Evolutionary conservation across 2,888 invertebrate species (phyloP), one percentile per base, ranked within the genome.

Genomic region (Aphrophora alni): DNA sequence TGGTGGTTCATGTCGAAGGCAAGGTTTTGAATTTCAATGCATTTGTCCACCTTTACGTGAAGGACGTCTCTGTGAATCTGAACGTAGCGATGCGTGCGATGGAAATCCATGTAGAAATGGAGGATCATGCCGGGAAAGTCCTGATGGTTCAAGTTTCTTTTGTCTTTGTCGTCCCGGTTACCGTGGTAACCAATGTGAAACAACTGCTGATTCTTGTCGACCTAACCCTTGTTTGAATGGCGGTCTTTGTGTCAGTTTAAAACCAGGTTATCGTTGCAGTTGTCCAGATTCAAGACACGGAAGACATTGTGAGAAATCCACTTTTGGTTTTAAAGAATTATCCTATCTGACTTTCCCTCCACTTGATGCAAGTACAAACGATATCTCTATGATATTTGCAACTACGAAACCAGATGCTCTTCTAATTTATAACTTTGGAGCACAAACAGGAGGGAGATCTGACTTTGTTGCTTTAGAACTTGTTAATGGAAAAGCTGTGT

Each of bases 391-490:
- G 78, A 93, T 96, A 80, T 97, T 98, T 88, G 95, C 98, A 0
- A 98, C 98, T 0, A 95, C 95, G 0, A 96, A 96, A 88, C 92
- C 93, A 0, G 93, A 97, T 87, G 93, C 96, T 0, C 89, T 98
- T 12, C 89, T 98, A n/a, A 90, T 97, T 0, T 98, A 98, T 88
- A 98, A 97, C 87, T 98, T 95, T 87, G 97, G 97, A 0, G 90
- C 93, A 0, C 96, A 96, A 87, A 94, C 93, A 33, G 96, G 95
- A 4, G 97, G 97, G 12, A 91, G 97, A 84, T 97, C 96, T 0
- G 97, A 97, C 88, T 98, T 98, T 87, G 93, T 98, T 51, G 97
- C 98, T 0, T 91, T 98, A 82, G 98, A 98, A 89, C 88, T 98
- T 76, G 91, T 97, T 0, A 92, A 93, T 80, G 97, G 98, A 0